Conservation (phyloP, 2,797 vertebrate genomes). For the Podarcis siculus region DNA sequence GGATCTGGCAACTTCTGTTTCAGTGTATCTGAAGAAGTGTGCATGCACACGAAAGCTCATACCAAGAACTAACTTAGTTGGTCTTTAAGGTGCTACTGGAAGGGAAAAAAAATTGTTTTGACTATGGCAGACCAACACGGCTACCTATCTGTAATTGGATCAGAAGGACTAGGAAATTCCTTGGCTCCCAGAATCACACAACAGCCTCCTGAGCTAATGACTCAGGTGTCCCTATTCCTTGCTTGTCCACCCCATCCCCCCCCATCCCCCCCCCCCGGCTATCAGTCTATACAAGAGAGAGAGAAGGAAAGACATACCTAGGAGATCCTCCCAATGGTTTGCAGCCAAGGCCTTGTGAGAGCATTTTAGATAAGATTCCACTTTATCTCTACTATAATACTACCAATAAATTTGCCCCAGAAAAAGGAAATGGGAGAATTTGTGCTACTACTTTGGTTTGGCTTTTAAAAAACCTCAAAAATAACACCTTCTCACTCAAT, state of each 20-base stretch:
- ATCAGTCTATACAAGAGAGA: neutral
- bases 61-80: no score
- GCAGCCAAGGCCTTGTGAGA: neutral
- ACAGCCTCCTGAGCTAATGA: neutral
- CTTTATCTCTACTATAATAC: constrained; percentile 19
- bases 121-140: no score
- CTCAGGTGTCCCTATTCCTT: neutral
- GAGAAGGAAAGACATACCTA: neutral
- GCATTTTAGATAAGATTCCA: constrained; percentile 2
- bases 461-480: constrained; percentile 6
- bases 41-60: no score
- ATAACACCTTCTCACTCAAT: constrained; percentile 11
- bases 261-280: neutral
- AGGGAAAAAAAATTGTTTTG: no score
- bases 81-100: no score
- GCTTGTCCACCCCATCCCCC: neutral
- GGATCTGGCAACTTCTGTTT: no score
- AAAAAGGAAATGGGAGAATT: constrained; percentile 31
- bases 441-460: neutral
- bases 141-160: no score
- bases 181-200: constrained; percentile 5
- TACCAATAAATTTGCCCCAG: constrained; percentile 42
- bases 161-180: neutral
- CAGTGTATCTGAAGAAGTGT: no score
- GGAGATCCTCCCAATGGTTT: neutral